Evolutionary conservation across 2,888 invertebrate species (phyloP).

Genomic region (Caenorhabditis imperialis): DNA sequence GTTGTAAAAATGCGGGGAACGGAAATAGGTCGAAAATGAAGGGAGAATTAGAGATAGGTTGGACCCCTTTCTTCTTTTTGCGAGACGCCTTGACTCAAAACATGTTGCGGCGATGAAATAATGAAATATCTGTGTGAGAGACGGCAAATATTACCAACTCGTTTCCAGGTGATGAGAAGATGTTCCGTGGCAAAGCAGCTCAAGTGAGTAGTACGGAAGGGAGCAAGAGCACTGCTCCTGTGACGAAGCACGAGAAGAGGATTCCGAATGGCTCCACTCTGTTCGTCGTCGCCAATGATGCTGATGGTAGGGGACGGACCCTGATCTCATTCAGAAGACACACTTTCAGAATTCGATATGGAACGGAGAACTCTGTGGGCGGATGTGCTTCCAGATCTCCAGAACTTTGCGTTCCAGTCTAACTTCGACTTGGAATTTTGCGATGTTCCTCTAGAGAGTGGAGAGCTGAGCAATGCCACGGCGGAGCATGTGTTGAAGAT

Average conservation of each 20-base stretch:
- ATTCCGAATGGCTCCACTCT: slow-evolving; percentile 32
- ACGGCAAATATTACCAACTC: too few relatives aligned
- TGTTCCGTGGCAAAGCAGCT: slow-evolving; percentile 43
- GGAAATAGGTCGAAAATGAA: slow-evolving; percentile 44
- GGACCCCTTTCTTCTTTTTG: slow-evolving; percentile 2
- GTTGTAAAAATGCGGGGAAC: slow-evolving; percentile 46
- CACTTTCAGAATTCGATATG: slow-evolving; percentile 71
- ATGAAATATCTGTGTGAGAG: too few relatives aligned
- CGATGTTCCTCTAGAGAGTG: slow-evolving; percentile 57
- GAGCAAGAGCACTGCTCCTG: too few relatives aligned
- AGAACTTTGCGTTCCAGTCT: slow-evolving; percentile 76
- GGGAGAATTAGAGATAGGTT: slow-evolving; percentile 47
- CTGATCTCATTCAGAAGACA: background rate
- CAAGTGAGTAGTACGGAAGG: slow-evolving; percentile 23
- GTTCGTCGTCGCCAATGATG: slow-evolving; percentile 44
- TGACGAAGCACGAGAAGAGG: too few relatives aligned
- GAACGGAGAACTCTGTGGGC: slow-evolving; percentile 70
- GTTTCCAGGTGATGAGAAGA: slow-evolving; percentile 41
- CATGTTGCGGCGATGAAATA: slow-evolving; percentile 44
- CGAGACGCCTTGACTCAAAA: slow-evolving; percentile 28
- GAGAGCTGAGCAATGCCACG: slow-evolving; percentile 49
- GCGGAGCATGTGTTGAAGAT: slow-evolving; percentile 42
- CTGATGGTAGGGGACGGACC: slow-evolving; percentile 30
- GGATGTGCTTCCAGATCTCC: slow-evolving; percentile 77
- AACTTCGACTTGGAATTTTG: slow-evolving; percentile 78